Conservation (phyloP, 2,797 vertebrate species). For the Miichthys miiuy region DNA sequence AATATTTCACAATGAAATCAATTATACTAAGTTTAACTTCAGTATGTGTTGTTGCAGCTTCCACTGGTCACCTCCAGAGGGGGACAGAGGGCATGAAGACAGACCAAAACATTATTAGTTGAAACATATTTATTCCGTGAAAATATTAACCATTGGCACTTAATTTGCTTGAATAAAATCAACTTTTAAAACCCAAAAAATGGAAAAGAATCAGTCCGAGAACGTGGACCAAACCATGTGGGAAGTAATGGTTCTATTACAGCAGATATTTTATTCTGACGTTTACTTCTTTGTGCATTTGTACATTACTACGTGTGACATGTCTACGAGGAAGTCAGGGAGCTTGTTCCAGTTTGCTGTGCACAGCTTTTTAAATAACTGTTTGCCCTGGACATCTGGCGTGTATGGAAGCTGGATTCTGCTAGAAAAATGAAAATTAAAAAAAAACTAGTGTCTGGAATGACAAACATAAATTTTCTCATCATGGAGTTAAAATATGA, state of each 20-base stretch:
- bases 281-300: no score
- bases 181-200: conserved; percentile 58
- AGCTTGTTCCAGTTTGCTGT: background rate
- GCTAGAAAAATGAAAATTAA: background rate
- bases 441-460: background rate
- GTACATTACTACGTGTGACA: background rate
- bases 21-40: background rate
- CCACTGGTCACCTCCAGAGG: background rate
- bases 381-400: background rate
- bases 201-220: conserved; percentile 22
- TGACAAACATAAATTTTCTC: background rate
- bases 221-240: conserved; percentile 15
- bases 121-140: conserved; percentile 78
- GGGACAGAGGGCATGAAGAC: background rate
- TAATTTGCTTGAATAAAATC: conserved; percentile 71
- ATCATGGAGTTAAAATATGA: background rate
- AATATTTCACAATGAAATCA: no score
- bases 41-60: background rate
- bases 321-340: background rate
- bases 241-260: conserved; percentile 20
- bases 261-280: conserved; percentile 11
- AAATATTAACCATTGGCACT: conserved; percentile 81
- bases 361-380: background rate
- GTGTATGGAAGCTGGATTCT: background rate
- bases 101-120: conserved; percentile 29